Base-by-base conservation (phyloP, 2,888 invertebrate species). In the Eupeodes luniger region DNA sequence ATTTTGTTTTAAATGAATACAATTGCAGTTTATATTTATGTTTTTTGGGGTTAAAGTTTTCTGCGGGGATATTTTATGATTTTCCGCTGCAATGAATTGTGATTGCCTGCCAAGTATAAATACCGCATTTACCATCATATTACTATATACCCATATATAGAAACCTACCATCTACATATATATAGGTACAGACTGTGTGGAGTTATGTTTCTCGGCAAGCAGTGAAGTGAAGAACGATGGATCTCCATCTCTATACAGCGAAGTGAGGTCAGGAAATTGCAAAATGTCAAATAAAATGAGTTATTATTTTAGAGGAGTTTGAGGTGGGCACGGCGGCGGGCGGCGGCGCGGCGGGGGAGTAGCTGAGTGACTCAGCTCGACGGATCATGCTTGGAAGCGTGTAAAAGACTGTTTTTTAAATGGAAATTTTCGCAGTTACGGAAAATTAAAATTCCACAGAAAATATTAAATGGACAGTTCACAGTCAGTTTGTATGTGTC, bases 11-110 rank as follows among this genome's bases (percentile, higher is more conserved):
- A 40, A 64, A 64, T 75, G 66, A 81, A 81, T 78, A 64, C 69
- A 77, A 64, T 75, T 62, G 47, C 34, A 62, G 61, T 69, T 69
- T 27, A 72, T 47, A 49, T 61, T 61, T 44, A 49, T 69, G 44
- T 11, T 4, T 70, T 70, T 72, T 59, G 14, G 14, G 53, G 69
- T 47, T 11, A 61, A 55, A 27, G 47, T 61, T 72, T 55, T 36
- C 49, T 40, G 55, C 12, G 51, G 66, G 47, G 27, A 57, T 27
- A 55, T 86, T 86, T 86, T 78, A 82, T 78, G 82, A 78, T 78
- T 86, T 82, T 86, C 55, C 82, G 69, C 85, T 86, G 85, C 69
- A 69, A 78, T 67, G 78, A 78, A 82, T 75, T 78, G 78, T 69
- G 82, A 86, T 86, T 86, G 85, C 78, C 66, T 78, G 82, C 59